phyloP scores from a whole-genome alignment of 1,140 invertebrate species.

The Contarinia nasturtii region DNA sequence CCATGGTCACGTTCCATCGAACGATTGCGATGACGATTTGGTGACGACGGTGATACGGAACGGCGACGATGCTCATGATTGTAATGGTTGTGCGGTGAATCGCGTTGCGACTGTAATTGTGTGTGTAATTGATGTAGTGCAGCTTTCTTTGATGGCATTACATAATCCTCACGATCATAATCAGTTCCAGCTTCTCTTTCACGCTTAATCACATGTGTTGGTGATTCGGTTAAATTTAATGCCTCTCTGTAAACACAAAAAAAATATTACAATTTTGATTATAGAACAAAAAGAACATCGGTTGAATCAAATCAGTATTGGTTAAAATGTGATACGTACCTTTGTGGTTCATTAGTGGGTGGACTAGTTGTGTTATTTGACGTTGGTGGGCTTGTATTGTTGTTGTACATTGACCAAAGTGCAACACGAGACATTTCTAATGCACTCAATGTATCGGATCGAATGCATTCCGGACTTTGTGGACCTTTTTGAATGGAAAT shows the following conservation, averaged over 20 bases:
- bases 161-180: constrained; percentile 17
- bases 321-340: constrained; percentile 18
- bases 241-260: constrained; percentile 28
- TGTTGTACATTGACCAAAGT: constrained; percentile 66
- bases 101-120: constrained; percentile 9
- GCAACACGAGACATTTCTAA: constrained; percentile 56
- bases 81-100: constrained; percentile 15
- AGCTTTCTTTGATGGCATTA: too few relatives aligned
- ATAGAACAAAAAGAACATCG: not conserved
- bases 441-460: constrained; percentile 38
- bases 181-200: constrained; percentile 28
- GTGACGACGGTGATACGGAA: constrained; percentile 4
- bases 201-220: constrained; percentile 33
- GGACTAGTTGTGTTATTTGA: constrained; percentile 8
- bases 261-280: not conserved
- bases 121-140: too few relatives aligned
- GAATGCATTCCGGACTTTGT: constrained; percentile 31
- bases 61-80: constrained; percentile 9
- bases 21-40: constrained; percentile 12
- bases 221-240: constrained; percentile 38
- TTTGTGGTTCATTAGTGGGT: constrained; percentile 30
- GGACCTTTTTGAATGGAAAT: constrained; percentile 18
- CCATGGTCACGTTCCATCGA: constrained; percentile 11
- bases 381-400: constrained; percentile 27
- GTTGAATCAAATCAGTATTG: too few relatives aligned